Evolutionary conservation across 2,113 vertebrate species (phyloP), one percentile per base, ranked within the genome.

Genomic region (Hystrix brachyura): DNA sequence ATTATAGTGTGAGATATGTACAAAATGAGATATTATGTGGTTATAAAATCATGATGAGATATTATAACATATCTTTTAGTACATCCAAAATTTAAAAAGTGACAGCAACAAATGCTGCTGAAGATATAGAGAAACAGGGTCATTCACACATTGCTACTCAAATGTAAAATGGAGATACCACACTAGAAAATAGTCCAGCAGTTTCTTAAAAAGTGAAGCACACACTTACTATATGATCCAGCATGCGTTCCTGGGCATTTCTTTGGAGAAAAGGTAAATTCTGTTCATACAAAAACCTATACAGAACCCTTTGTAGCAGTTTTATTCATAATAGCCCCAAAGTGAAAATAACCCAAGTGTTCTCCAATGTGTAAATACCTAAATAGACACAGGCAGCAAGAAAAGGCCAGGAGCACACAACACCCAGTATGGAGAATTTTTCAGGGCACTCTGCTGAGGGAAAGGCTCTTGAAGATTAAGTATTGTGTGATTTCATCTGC

Each of bases 91-190:
- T 29, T 14, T 0, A 76, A 69, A 55, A 82, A n/a, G 43, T 11
- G 15, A 71, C 48, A 15, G 51, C 7, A 13, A 23, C 34, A 87
- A 34, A 29, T 29, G 60, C 71, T 29, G 7, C 72, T 1, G 1
- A 86, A 23, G 67, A 81, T 4, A 29, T 10, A 2, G 27, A 84
- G n/a, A 78, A 69, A 60, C 0, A 76, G 4, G n/a, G 46, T 48
- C 46, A 4, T 55, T 38, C 25, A 2, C 1, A 17, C 29, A 1
- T 5, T 15, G 18, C 53, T 43, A 6, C 1, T 32, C 4, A 27
- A 38, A 10, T 27, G 13, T 34, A 29, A 67, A 62, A 15, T 25
- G 32, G 43, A 84, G 12, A 69, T 23, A 15, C 59, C 18, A 11
- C 11, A 14, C 38, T 48, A 27, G 43, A 74, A 71, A 71, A 38